These are phyloP conservation scores for Cheirogaleus major DNA, from an alignment of 2,797 vertebrate genomes.

Conservation along the genomic window DNA sequence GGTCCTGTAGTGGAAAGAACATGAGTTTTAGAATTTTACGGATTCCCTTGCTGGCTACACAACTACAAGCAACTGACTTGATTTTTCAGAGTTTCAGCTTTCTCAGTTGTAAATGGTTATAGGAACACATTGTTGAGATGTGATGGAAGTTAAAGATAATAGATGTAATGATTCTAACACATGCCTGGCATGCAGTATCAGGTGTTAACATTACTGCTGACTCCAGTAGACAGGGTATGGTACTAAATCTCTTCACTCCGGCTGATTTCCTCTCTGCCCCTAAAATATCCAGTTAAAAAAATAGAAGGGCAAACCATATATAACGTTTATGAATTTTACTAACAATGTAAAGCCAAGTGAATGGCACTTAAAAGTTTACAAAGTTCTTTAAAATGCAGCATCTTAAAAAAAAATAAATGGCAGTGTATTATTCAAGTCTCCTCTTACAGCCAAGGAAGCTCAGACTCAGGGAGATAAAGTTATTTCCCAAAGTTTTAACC, in stretches of 20 bases:
- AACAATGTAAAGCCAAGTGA: background rate
- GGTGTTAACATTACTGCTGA: background rate
- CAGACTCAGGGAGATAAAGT: background rate
- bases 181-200: accelerated
- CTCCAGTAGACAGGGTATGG: background rate
- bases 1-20: background rate
- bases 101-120: background rate
- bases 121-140: background rate
- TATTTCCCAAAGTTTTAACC: background rate
- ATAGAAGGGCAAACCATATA: background rate
- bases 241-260: background rate
- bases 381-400: background rate
- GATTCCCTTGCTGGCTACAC: background rate
- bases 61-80: background rate
- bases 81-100: background rate
- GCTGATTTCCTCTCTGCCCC: background rate
- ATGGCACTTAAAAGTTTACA: background rate
- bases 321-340: background rate
- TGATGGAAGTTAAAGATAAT: no score
- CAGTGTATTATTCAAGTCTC: background rate
- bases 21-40: background rate
- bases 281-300: conserved; percentile 25
- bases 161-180: background rate
- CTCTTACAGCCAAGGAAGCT: background rate
- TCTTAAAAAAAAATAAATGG: background rate